phyloP scores from a whole-genome alignment of 2,888 invertebrate species.

The Strigamia maritima region DNA sequence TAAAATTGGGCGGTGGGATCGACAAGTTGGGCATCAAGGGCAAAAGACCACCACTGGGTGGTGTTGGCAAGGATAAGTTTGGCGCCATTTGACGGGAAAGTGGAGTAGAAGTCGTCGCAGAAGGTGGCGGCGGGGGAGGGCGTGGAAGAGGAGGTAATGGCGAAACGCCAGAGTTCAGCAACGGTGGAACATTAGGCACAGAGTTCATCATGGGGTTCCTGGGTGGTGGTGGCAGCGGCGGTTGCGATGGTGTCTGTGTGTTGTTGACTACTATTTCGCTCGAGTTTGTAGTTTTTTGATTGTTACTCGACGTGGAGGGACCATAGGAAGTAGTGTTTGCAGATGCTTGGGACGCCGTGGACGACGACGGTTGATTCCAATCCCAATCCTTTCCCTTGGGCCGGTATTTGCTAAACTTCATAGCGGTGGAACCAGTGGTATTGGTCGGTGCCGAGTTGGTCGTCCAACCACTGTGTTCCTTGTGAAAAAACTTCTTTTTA shows the following conservation, averaged over 20 bases:
- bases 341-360: slow-evolving; percentile 7
- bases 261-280: not conserved
- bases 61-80: not conserved
- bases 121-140: not conserved
- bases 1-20: slow-evolving; percentile 41
- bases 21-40: slow-evolving; percentile 39
- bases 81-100: not conserved
- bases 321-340: not conserved
- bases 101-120: not conserved
- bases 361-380: slow-evolving; percentile 53
- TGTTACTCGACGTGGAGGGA: not conserved
- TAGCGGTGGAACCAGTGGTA: not conserved
- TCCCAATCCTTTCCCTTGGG: slow-evolving; percentile 73
- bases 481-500: slow-evolving; percentile 43
- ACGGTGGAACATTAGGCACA: not conserved
- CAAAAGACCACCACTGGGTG: not conserved
- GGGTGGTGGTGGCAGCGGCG: not conserved
- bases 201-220: not conserved
- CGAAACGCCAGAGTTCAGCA: not conserved
- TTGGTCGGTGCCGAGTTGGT: not conserved
- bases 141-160: not conserved
- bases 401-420: slow-evolving; percentile 64
- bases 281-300: not conserved
- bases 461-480: slow-evolving; percentile 31
- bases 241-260: not conserved